A percentile compares a stretch with the other conserved stretches of the same genome.
Evolutionary conservation across 2,888 invertebrate species (phyloP).

Genomic region (Anagyrus pseudococci): DNA sequence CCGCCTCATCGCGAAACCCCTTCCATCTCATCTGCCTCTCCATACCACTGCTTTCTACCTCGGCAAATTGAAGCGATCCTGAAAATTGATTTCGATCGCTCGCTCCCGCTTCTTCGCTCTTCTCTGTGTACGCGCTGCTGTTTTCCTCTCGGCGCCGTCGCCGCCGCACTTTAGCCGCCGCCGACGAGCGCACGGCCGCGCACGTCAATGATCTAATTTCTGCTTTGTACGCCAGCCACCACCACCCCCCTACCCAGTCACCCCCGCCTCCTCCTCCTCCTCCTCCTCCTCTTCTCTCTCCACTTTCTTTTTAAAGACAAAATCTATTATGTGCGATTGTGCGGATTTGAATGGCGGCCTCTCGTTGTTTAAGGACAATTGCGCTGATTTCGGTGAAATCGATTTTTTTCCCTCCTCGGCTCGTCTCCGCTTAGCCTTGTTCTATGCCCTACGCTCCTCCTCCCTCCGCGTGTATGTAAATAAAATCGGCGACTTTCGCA

Average conservation of each 20-base stretch:
- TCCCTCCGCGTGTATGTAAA: neutral
- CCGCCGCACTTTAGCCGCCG: neutral
- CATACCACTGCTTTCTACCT: constrained; percentile 22
- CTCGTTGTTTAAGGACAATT: constrained; percentile 9
- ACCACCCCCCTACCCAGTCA: neutral
- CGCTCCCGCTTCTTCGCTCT: neutral
- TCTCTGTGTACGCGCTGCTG: neutral
- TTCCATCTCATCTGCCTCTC: no score
- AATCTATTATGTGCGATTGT: constrained; percentile 14
- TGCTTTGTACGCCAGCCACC: neutral
- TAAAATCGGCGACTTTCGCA: neutral
- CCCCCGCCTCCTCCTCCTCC: neutral
- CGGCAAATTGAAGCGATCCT: constrained; percentile 37
- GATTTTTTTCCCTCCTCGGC: no score
- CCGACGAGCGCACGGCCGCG: neutral
- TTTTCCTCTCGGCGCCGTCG: neutral
- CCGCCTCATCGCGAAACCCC: neutral
- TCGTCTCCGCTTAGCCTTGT: no score
- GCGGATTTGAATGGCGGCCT: neutral
- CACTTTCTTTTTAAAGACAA: neutral
- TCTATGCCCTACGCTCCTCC: no score
- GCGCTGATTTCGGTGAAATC: neutral
- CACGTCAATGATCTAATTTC: constrained; percentile 15
- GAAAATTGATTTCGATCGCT: constrained; percentile 37
- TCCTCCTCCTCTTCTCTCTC: neutral